A percentile compares a stretch with the other conserved stretches of the same genome.
These are phyloP conservation scores for Acholoe squamosa DNA, from an alignment of 2,888 invertebrate genomes.

Conservation along the genomic window DNA sequence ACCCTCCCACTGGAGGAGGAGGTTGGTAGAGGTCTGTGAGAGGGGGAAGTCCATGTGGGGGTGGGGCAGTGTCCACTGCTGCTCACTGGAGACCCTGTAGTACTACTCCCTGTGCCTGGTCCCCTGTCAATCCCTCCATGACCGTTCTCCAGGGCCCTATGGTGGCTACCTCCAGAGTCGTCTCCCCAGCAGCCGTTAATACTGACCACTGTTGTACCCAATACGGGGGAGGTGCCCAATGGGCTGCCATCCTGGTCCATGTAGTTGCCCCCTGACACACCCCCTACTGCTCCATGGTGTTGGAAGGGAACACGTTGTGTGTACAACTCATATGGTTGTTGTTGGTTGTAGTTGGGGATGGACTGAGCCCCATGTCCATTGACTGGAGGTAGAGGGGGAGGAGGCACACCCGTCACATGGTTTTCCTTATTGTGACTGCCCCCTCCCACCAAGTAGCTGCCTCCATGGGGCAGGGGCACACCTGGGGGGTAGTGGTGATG, in stretches of 20 bases:
- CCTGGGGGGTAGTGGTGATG: not conserved
- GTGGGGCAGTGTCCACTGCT: constrained; percentile 10
- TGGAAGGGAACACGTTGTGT: not conserved
- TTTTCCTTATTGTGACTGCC: constrained; percentile 31
- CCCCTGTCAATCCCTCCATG: not conserved
- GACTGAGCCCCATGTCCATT: not conserved
- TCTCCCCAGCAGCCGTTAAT: constrained; percentile 1
- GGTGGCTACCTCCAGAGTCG: not conserved
- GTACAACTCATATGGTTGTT: not conserved
- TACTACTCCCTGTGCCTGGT: no score
- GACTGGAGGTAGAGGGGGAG: not conserved
- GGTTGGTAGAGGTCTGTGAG: not conserved
- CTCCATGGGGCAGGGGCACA: not conserved
- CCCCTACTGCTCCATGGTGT: not conserved
- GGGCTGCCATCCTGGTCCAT: constrained; percentile 33
- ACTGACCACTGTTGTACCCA: not conserved
- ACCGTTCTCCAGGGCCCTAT: constrained; percentile 7
- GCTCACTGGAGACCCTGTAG: not conserved
- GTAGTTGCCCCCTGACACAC: not conserved
- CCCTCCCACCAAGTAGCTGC: constrained; percentile 22
- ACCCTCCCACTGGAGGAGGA: not conserved
- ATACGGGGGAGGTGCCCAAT: not conserved
- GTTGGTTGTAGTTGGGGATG: not conserved
- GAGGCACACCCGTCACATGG: not conserved
- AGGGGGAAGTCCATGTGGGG: constrained; percentile 19